Conservation (phyloP, 1,140 invertebrate genomes). For the Pogonus chalceus region DNA sequence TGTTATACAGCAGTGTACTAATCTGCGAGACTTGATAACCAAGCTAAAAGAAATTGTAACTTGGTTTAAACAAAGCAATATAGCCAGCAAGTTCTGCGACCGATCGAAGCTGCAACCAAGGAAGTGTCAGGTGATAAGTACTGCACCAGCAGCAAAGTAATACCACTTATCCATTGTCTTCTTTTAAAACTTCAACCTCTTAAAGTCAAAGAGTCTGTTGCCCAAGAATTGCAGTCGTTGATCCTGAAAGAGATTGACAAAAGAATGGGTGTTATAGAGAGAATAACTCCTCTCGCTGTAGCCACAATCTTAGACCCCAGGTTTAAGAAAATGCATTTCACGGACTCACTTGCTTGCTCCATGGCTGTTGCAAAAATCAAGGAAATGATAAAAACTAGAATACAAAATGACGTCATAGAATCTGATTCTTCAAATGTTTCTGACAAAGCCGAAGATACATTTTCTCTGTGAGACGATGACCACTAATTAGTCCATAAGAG, state of each 20-base stretch:
- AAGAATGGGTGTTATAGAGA: conserved; percentile 26
- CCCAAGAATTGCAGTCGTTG: conserved; percentile 18
- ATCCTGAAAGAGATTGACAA: conserved; percentile 24
- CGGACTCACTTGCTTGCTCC: conserved; percentile 12
- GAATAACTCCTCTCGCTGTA: conserved; percentile 11
- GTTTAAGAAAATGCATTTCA: conserved; percentile 23
- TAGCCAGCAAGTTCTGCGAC: conserved; percentile 28
- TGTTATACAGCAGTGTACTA: conserved; percentile 9
- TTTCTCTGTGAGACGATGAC: conserved; percentile 19
- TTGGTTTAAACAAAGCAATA: conserved; percentile 31
- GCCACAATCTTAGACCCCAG: conserved; percentile 21
- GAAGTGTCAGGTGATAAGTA: conserved; percentile 36
- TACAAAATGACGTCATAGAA: conserved; percentile 9
- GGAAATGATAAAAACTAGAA: conserved; percentile 15
- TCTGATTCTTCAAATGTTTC: conserved; percentile 19
- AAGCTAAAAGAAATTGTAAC: conserved; percentile 32
- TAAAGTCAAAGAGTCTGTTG: conserved; percentile 19
- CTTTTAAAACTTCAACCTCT: conserved; percentile 24
- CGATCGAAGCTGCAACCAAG: conserved; percentile 32
- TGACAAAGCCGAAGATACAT: conserved; percentile 16
- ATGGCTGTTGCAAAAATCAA: conserved; percentile 15
- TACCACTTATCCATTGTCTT: conserved; percentile 33
- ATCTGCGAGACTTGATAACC: conserved; percentile 18
- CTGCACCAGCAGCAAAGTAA: conserved; percentile 33
- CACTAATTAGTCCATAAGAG: too few relatives aligned